Conservation (phyloP, 2,888 invertebrate species). For the Encarsia formosa region DNA sequence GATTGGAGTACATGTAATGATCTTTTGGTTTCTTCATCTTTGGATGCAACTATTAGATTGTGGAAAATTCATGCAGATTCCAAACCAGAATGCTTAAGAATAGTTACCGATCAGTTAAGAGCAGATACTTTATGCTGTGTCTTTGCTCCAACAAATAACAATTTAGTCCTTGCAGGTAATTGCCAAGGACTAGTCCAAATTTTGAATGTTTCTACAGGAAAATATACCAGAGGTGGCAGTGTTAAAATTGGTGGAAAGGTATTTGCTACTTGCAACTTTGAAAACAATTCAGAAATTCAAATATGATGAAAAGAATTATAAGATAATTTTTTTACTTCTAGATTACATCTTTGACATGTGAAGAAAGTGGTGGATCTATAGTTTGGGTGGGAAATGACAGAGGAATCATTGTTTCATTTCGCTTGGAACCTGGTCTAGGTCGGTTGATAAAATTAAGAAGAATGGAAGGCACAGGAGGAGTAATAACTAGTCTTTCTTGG, state of each 20-base stretch:
- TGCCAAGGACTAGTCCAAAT: constrained; percentile 71
- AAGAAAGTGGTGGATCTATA: constrained; percentile 62
- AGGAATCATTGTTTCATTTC: constrained; percentile 68
- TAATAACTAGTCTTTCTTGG: constrained; percentile 72
- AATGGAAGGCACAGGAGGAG: constrained; percentile 60
- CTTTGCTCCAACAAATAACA: constrained; percentile 82
- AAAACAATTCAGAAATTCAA: constrained; percentile 1
- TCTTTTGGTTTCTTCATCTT: constrained; percentile 71
- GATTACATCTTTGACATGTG: constrained; percentile 69
- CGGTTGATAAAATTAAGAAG: constrained; percentile 66
- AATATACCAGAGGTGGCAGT: constrained; percentile 62
- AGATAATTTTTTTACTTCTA: constrained; percentile 22
- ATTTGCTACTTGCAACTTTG: background rate
- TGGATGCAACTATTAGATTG: constrained; percentile 69
- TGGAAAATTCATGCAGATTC: constrained; percentile 61
- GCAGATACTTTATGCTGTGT: constrained; percentile 67
- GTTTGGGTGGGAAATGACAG: constrained; percentile 81
- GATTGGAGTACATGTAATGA: constrained; percentile 87
- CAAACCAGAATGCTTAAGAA: constrained; percentile 57
- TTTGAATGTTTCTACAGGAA: constrained; percentile 81
- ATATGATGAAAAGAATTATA: background rate
- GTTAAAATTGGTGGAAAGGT: constrained; percentile 56
- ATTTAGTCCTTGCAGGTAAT: constrained; percentile 77
- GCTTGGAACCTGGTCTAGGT: constrained; percentile 65
- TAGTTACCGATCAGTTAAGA: constrained; percentile 61